Evolutionary conservation across 1,140 invertebrate species (phyloP).

Genomic region (Ostrea edulis): DNA sequence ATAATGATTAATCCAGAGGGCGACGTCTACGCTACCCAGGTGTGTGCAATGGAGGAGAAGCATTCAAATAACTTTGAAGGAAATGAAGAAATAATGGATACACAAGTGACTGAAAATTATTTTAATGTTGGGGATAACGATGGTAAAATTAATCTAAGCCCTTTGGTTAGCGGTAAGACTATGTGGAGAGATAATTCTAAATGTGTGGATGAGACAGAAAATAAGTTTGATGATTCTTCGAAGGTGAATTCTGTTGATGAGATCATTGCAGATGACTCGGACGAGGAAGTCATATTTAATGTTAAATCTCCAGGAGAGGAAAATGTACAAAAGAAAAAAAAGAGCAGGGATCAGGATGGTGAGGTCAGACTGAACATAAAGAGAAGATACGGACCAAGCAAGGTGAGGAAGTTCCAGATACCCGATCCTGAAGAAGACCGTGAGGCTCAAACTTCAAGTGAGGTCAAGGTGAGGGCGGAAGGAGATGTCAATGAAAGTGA

Average conservation of each 20-base stretch:
- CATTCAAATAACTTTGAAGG: neutral
- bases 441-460: neutral
- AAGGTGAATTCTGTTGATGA: conserved; percentile 3
- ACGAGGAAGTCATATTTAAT: neutral
- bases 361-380: conserved; percentile 11
- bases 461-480: neutral
- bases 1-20: conserved; percentile 41
- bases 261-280: neutral
- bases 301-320: neutral
- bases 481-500: neutral
- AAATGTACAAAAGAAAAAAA: neutral
- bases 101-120: neutral
- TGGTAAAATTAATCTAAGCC: neutral
- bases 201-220: neutral
- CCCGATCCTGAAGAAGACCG: neutral
- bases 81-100: neutral
- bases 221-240: neutral
- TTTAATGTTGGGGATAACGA: neutral
- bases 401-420: neutral
- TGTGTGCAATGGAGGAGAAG: conserved; percentile 37
- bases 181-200: neutral
- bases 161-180: neutral
- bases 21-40: conserved; percentile 44
- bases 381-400: neutral
- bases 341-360: neutral